A percentile compares a stretch with the other conserved stretches of the same genome.
These are phyloP conservation scores for Gulo gulo DNA, from an alignment of 2,113 vertebrate genomes.

Conservation along the genomic window DNA sequence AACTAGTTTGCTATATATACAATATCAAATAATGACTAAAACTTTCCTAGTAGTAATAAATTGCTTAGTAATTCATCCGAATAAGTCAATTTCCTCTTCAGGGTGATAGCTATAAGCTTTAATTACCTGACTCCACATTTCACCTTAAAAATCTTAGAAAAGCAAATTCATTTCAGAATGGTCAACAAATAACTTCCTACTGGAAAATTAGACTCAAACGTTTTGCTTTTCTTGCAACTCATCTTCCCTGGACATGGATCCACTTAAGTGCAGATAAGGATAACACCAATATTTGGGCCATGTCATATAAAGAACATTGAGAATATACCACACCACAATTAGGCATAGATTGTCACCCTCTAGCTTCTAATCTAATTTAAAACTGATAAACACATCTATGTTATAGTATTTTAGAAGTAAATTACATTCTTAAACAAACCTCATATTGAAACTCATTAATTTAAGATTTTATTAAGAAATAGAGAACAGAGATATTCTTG, in stretches of 20 bases:
- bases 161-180: neutral
- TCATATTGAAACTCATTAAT: neutral
- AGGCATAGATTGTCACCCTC: neutral
- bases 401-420: neutral
- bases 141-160: neutral
- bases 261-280: neutral
- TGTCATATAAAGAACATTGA: neutral
- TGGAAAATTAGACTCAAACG: neutral
- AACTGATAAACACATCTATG: neutral
- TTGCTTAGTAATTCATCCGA: constrained; percentile 21
- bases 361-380: neutral
- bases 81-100: neutral
- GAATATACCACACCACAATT: neutral
- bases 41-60: neutral
- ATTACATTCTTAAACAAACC: constrained; percentile 15
- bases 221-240: neutral
- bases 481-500: constrained; percentile 1
- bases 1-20: neutral
- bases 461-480: constrained; percentile 1
- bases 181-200: neutral
- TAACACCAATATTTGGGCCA: neutral
- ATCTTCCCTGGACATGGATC: neutral
- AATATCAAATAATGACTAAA: constrained; percentile 21
- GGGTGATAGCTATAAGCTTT: neutral
- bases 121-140: neutral